A percentile compares a stretch with the other conserved stretches of the same genome.
Evolutionary conservation across 2,113 vertebrate genomes (phyloP).

Genomic region (Oryzias javanicus): DNA sequence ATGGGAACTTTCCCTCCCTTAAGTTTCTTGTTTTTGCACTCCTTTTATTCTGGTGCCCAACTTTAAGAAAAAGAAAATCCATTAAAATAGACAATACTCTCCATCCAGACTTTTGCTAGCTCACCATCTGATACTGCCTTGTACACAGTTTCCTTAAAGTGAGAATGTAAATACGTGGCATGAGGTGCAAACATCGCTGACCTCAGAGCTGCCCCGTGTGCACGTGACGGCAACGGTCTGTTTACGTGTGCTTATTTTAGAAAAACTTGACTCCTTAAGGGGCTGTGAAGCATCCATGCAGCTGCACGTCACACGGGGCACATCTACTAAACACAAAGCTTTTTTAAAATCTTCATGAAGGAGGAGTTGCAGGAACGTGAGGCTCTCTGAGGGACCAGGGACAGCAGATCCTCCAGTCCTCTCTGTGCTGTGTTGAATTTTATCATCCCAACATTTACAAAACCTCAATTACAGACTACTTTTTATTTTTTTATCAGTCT

Average conservation of each 20-base stretch:
- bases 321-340: slow-evolving; percentile 14
- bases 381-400: slow-evolving; percentile 48
- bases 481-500: too few species aligned
- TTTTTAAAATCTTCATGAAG: slow-evolving; percentile 48
- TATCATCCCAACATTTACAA: not conserved
- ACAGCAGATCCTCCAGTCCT: slow-evolving; percentile 52
- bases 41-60: slow-evolving; percentile 7
- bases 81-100: slow-evolving; percentile 11
- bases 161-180: slow-evolving; percentile 71
- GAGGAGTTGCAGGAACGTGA: slow-evolving; percentile 59
- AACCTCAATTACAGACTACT: not conserved
- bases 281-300: slow-evolving; percentile 8
- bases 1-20: slow-evolving; percentile 30
- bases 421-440: slow-evolving; percentile 36
- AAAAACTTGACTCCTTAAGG: not conserved
- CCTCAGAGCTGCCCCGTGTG: slow-evolving; percentile 44
- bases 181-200: slow-evolving; percentile 45
- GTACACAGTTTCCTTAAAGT: slow-evolving; percentile 77
- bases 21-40: slow-evolving; percentile 25
- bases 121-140: slow-evolving; percentile 74
- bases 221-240: slow-evolving; percentile 27
- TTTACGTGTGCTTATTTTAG: slow-evolving; percentile 4
- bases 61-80: not conserved
- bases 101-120: slow-evolving; percentile 47
- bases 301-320: slow-evolving; percentile 11